Evolutionary conservation across 2,888 invertebrate species (phyloP), one percentile per base, ranked within the genome.

Genomic region (Xestobium rufovillosum): DNA sequence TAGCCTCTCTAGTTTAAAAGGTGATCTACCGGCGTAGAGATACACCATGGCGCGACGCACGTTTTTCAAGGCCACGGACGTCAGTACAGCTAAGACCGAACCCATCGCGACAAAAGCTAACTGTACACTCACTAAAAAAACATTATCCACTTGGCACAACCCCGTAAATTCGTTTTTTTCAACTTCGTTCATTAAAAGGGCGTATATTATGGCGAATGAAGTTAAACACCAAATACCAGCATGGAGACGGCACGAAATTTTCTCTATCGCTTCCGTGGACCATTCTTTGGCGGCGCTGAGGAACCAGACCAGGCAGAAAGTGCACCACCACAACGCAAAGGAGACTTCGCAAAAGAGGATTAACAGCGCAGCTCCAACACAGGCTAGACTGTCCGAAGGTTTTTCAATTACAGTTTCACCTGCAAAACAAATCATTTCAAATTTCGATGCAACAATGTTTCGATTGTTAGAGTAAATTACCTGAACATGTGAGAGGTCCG

Each of bases 201-300:
- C 83, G 3, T 83, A 83, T 38, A 89, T 85, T 10, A 90, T 86
- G 55, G 88, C 81, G 8, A 87, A 78, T 26, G 88, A 81, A 0
- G 91, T 89, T 51, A 87, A 76, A 40, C 86, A 86, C 91, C 92
- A 94, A 2, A 90, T 83, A 1, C 80, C 76, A 2, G 86, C 78
- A 65, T 92, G 92, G 47, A 91, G 79, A 53, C 89, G 82, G 11
- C 85, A 81, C 0, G 89, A 83, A 15, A 88, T 82, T 31, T 84
- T 80, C 63, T 89, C 89, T 34, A 92, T 75, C 2, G 90, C 89
- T 65, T 92, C 92, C 39, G 88, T 87, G 14, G 89, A 88, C 92
- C 92, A 92, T 59, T 91, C 89, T 59, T 89, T 83, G 28, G 87
- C 85, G 0, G 91, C 89, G 3, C 89, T 86, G 31, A 92, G 71